phyloP scores from a whole-genome alignment of 2,888 invertebrate genomes.

The Rhagium mordax region DNA sequence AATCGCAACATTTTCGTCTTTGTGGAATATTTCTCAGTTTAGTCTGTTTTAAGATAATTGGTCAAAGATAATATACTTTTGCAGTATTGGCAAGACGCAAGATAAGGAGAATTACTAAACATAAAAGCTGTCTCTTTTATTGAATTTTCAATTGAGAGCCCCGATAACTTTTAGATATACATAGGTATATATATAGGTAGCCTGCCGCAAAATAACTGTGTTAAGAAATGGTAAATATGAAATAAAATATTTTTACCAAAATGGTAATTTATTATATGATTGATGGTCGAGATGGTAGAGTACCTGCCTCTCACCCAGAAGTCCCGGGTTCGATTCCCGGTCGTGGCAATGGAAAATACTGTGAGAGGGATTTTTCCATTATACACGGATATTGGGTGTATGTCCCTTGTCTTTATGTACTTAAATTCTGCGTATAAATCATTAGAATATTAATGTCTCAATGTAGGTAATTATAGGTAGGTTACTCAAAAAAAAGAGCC shows the following conservation, averaged over 20 bases:
- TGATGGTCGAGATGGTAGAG: too few species aligned
- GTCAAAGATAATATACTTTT: constrained; percentile 3
- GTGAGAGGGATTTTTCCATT: too few species aligned
- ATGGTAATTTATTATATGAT: background rate
- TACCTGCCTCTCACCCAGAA: too few species aligned
- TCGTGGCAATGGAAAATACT: too few species aligned
- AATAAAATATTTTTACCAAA: background rate
- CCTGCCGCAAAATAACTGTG: background rate
- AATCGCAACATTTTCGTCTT: background rate
- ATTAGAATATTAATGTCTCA: too few species aligned
- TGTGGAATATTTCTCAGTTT: background rate
- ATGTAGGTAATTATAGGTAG: too few species aligned
- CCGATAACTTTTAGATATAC: constrained; percentile 1
- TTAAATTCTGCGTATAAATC: too few species aligned
- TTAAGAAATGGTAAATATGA: background rate
- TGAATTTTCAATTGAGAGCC: background rate
- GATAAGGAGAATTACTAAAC: constrained; percentile 14
- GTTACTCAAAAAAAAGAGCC: too few species aligned
- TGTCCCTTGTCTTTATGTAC: too few species aligned
- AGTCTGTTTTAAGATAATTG: constrained; percentile 3
- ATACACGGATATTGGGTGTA: too few species aligned
- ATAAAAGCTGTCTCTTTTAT: constrained; percentile 16
- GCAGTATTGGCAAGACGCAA: constrained; percentile 1
- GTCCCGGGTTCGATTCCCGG: too few species aligned
- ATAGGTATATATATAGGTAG: background rate